A percentile compares a stretch with the other conserved stretches of the same genome.
phyloP scores from a whole-genome alignment of 1,140 invertebrate species.

The Papilio xuthus region DNA sequence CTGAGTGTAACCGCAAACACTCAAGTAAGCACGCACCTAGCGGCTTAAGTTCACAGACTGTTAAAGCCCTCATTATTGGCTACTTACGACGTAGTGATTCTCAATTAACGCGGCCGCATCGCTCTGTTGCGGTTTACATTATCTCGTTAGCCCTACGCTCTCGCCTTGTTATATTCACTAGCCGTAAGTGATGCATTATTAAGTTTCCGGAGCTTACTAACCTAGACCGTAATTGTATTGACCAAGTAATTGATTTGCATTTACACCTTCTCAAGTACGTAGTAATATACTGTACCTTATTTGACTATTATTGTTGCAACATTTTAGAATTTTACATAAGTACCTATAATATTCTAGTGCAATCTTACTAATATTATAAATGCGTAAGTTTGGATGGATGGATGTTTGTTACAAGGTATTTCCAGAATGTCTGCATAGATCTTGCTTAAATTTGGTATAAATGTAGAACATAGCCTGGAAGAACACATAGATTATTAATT shows the following conservation, averaged over 20 bases:
- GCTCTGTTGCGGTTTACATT: conserved; percentile 35
- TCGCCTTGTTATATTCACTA: conserved; percentile 7
- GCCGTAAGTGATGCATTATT: conserved; percentile 7
- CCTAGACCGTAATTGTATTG: neutral
- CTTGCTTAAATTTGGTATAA: no score
- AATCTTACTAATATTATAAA: no score
- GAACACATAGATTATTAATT: no score
- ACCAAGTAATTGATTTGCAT: neutral
- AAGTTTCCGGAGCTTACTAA: neutral
- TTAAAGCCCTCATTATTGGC: conserved; percentile 22
- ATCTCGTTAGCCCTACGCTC: conserved; percentile 22
- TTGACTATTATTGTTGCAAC: neutral
- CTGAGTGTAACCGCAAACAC: conserved; percentile 3
- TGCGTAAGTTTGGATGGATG: no score
- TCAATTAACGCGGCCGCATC: conserved; percentile 27
- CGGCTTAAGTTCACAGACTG: conserved; percentile 8
- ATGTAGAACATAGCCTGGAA: no score
- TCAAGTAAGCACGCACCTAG: neutral
- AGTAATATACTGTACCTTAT: neutral
- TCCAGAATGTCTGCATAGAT: no score
- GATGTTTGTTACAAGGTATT: no score
- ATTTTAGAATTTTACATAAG: neutral
- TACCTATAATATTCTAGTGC: no score
- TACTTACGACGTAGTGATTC: conserved; percentile 27
- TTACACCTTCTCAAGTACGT: neutral